A percentile compares a stretch with the other conserved stretches of the same genome.
Conservation (phyloP, 2,113 vertebrate genomes). For the Nycticryphes semicollaris region DNA sequence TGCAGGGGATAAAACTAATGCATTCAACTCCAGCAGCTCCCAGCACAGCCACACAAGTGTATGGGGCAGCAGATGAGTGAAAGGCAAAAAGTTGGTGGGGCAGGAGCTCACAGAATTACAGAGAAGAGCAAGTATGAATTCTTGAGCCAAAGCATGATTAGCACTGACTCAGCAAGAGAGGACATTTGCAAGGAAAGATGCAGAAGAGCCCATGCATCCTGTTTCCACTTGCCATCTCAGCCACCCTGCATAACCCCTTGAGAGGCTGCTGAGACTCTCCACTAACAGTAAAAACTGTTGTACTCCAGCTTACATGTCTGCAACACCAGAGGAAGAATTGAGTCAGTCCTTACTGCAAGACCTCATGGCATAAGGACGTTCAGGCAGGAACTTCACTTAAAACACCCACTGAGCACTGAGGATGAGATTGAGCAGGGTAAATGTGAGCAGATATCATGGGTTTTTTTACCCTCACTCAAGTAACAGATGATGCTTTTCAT, state of each 20-base stretch:
- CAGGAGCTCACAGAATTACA: neutral
- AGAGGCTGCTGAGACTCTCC: neutral
- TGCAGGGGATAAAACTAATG: neutral
- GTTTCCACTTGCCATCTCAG: neutral
- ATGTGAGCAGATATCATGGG: accelerated
- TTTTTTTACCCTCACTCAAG: neutral
- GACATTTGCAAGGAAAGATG: neutral
- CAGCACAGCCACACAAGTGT: neutral
- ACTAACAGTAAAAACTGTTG: neutral
- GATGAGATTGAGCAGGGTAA: neutral
- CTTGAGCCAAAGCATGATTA: neutral
- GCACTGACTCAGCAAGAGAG: neutral
- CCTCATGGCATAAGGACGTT: neutral
- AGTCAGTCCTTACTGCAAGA: neutral
- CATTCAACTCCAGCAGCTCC: neutral
- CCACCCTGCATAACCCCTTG: neutral
- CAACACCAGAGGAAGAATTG: neutral
- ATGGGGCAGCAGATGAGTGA: neutral
- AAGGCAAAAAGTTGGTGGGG: neutral
- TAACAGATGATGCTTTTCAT: neutral
- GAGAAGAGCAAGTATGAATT: neutral
- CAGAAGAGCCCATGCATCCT: neutral
- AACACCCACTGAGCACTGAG: neutral
- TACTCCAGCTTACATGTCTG: neutral
- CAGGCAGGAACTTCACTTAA: neutral